Percentiles rank a stretch among this genome's conserved stretches.
Evolutionary conservation across 2,797 vertebrate species (phyloP).

Genomic region (Acanthurus tractus): DNA sequence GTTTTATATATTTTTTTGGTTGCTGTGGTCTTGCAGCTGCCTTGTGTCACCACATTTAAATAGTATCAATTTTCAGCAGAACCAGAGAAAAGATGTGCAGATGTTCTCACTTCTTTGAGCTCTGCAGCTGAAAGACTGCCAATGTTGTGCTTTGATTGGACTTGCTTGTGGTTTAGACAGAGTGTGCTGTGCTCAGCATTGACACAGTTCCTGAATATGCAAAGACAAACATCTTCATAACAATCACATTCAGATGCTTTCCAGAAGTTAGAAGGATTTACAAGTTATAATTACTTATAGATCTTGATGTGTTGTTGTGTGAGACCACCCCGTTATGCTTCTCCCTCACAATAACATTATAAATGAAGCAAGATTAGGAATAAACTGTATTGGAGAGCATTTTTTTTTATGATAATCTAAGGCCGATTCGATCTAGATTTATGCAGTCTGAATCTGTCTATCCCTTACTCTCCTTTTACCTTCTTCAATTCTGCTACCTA

Average conservation of each 20-base stretch:
- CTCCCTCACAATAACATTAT: neutral
- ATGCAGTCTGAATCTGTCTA: neutral
- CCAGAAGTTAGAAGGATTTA: neutral
- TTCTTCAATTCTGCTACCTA: neutral
- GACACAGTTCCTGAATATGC: neutral
- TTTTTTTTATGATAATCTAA: neutral
- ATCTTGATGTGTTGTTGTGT: neutral
- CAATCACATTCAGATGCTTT: neutral
- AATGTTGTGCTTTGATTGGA: conserved; percentile 36
- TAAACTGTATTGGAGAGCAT: neutral
- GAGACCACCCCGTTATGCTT: neutral
- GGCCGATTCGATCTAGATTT: neutral
- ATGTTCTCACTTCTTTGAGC: conserved; percentile 13
- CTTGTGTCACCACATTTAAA: conserved; percentile 10
- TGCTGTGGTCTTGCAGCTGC: conserved; percentile 12
- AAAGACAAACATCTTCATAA: neutral
- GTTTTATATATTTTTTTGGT: conserved; percentile 2
- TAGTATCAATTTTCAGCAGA: conserved; percentile 9
- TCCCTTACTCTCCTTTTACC: neutral
- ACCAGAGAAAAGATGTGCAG: conserved; percentile 31
- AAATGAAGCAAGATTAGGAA: neutral
- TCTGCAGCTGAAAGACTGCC: conserved; percentile 13
- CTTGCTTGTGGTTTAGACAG: conserved; percentile 4
- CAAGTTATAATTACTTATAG: neutral
- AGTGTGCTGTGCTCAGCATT: neutral